Conservation (phyloP, 2,113 vertebrate genomes). For the Aleadryas rufinucha region DNA sequence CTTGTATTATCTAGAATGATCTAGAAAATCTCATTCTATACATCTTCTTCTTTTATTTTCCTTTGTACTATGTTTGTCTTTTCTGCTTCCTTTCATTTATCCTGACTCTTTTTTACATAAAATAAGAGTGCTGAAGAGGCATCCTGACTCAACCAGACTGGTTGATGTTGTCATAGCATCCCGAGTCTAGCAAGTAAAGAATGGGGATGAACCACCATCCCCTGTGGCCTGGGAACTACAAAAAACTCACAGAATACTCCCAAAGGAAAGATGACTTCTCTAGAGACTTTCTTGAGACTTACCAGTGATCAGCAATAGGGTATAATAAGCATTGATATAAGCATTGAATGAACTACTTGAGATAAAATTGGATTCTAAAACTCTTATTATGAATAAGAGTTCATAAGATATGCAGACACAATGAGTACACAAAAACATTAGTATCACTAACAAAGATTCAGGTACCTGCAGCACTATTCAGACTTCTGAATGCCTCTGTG, state of each 20-base stretch:
- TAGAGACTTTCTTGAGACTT: neutral
- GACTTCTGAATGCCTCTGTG: neutral
- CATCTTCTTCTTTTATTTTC: neutral
- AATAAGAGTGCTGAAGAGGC: neutral
- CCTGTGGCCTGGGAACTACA: neutral
- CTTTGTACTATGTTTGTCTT: neutral
- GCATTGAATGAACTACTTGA: neutral
- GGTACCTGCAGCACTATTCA: neutral
- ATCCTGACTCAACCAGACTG: neutral
- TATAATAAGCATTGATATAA: too few relatives aligned
- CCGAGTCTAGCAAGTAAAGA: neutral
- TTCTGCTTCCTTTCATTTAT: neutral
- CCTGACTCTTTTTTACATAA: neutral
- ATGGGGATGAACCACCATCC: neutral
- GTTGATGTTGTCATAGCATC: neutral
- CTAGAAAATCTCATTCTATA: neutral
- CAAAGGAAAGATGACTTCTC: neutral
- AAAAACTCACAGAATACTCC: neutral
- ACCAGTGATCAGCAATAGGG: neutral
- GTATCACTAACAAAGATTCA: neutral
- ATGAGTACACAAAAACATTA: neutral
- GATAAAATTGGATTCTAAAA: neutral
- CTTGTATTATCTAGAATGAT: neutral
- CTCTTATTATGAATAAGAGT: neutral
- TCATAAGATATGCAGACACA: neutral